phyloP scores from a whole-genome alignment of 2,797 vertebrate genomes.

The Enteromius thamalakanensis region DNA sequence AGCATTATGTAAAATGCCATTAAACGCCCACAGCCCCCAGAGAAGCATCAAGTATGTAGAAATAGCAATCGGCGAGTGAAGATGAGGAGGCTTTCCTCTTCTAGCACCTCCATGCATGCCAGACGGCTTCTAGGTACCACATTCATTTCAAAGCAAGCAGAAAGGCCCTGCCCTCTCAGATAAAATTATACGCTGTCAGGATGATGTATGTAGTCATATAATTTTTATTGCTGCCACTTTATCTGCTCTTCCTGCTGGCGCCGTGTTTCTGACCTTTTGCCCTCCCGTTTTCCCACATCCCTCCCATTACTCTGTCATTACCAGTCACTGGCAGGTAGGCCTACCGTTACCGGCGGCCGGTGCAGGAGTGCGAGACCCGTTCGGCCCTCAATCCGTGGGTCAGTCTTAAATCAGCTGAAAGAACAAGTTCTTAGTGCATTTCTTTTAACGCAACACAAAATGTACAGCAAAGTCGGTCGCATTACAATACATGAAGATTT shows the following conservation, averaged over 20 bases:
- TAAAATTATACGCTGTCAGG: slow-evolving; percentile 64
- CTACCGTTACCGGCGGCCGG: slow-evolving; percentile 2
- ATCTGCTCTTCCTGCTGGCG: slow-evolving; percentile 59
- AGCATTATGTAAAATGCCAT: slow-evolving; percentile 41
- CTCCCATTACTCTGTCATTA: slow-evolving; percentile 57
- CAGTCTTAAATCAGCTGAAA: slow-evolving; percentile 52
- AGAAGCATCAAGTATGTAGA: slow-evolving; percentile 26
- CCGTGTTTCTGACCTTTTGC: slow-evolving; percentile 53
- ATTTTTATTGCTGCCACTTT: slow-evolving; percentile 62
- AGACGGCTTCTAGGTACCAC: slow-evolving; percentile 21
- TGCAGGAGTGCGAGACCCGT: slow-evolving; percentile 25
- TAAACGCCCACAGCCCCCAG: background rate
- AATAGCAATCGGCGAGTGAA: background rate
- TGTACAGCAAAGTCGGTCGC: slow-evolving; percentile 38
- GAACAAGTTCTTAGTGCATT: slow-evolving; percentile 14
- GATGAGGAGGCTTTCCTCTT: slow-evolving; percentile 23
- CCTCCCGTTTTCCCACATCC: slow-evolving; percentile 27
- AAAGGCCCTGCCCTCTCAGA: slow-evolving; percentile 55
- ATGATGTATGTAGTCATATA: slow-evolving; percentile 64
- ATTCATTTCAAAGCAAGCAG: slow-evolving; percentile 49
- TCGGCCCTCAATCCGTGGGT: slow-evolving; percentile 2
- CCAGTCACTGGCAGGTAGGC: slow-evolving; percentile 43
- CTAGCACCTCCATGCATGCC: slow-evolving; percentile 19
- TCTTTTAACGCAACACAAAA: slow-evolving; percentile 19
- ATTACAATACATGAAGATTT: slow-evolving; percentile 34